Evolutionary conservation across 2,113 vertebrate genomes (phyloP).

Genomic region (Alligator sinensis): DNA sequence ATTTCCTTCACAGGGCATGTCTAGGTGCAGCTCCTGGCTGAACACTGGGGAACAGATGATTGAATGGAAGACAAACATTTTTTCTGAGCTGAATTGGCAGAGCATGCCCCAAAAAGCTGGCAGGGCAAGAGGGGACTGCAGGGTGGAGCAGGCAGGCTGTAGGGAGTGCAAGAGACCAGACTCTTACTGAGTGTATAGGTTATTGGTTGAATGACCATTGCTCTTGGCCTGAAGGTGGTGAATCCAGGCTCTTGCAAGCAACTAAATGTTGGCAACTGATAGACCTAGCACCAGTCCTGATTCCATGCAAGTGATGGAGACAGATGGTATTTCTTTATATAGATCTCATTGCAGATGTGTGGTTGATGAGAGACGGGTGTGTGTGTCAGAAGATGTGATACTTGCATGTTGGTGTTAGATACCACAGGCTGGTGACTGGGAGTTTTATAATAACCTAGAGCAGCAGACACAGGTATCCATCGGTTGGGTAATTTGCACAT

Average conservation of each 20-base stretch:
- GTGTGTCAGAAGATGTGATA: no score
- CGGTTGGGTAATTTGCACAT: neutral
- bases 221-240: neutral
- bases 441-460: neutral
- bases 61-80: no score
- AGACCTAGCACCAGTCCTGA: rapidly evolving
- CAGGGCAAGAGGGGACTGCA: neutral
- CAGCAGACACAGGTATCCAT: neutral
- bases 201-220: neutral
- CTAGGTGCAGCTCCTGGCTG: neutral
- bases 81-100: rapidly evolving
- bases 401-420: neutral
- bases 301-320: rapidly evolving
- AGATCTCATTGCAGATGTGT: rapidly evolving
- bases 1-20: rapidly evolving
- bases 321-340: rapidly evolving
- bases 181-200: neutral
- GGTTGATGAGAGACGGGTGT: rapidly evolving
- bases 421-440: neutral
- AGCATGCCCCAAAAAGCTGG: neutral
- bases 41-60: neutral
- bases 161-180: neutral
- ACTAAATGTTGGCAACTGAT: neutral
- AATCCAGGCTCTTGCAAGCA: neutral
- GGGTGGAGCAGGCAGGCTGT: neutral